Percentiles rank a stretch among this genome's conserved stretches.
Evolutionary conservation across 1,140 invertebrate genomes (phyloP).

Genomic region (Musca domestica): DNA sequence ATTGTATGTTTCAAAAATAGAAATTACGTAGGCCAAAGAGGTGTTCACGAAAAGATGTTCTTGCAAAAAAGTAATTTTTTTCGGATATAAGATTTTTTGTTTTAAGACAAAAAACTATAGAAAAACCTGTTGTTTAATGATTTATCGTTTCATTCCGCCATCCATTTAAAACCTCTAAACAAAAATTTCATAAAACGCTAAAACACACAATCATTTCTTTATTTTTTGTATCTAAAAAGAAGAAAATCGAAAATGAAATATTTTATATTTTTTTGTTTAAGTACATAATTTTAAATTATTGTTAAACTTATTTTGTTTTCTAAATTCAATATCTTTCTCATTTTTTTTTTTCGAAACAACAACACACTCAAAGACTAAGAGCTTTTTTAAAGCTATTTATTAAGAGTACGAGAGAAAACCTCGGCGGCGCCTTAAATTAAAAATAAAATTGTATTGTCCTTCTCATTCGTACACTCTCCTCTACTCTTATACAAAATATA

Average conservation of each 20-base stretch:
- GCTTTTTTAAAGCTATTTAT: background rate
- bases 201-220: slow-evolving; percentile 3
- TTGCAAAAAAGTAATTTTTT: too few relatives aligned
- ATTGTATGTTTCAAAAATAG: too few relatives aligned
- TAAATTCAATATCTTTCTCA: slow-evolving; percentile 7
- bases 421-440: slow-evolving; percentile 17
- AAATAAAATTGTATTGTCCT: slow-evolving; percentile 3
- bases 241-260: background rate
- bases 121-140: too few relatives aligned
- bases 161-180: background rate
- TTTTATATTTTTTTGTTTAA: slow-evolving; percentile 13
- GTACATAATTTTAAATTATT: slow-evolving; percentile 5
- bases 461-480: background rate
- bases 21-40: too few relatives aligned
- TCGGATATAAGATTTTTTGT: too few relatives aligned
- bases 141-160: slow-evolving; percentile 15
- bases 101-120: too few relatives aligned
- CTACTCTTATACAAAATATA: too few relatives aligned
- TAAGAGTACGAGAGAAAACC: slow-evolving; percentile 2
- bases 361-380: background rate
- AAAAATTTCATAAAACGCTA: background rate
- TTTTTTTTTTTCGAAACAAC: slow-evolving; percentile 3
- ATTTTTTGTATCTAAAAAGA: background rate
- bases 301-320: slow-evolving; percentile 18
- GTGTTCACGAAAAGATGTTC: too few relatives aligned